Evolutionary conservation across 2,113 vertebrate genomes (phyloP).

Genomic region (Macquaria australasica): DNA sequence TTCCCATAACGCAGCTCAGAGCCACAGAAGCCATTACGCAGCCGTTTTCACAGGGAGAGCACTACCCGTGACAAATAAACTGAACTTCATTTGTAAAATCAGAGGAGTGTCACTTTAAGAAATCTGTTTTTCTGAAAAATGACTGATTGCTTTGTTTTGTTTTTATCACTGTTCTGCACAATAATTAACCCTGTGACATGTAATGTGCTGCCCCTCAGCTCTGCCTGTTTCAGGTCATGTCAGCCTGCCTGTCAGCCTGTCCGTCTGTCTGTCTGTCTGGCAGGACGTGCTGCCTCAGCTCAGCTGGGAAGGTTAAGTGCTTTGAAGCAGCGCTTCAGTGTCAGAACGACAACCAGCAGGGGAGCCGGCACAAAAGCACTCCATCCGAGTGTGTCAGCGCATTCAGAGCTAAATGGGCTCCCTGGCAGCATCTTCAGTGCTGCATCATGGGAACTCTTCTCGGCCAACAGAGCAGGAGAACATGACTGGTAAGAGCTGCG

Average conservation of each 20-base stretch:
- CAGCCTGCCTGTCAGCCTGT: background rate
- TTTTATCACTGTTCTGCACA: background rate
- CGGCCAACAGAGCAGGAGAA: conserved; percentile 19
- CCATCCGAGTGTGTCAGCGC: conserved; percentile 47
- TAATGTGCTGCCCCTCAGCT: background rate
- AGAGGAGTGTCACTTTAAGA: too few species aligned
- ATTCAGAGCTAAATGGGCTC: conserved; percentile 55
- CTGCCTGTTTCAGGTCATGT: background rate
- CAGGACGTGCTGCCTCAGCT: conserved; percentile 11
- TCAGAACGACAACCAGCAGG: conserved; percentile 35
- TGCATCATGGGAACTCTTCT: conserved; percentile 58
- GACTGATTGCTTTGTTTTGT: background rate
- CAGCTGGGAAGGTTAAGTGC: conserved; percentile 58
- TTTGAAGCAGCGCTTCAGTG: conserved; percentile 44
- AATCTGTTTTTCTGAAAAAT: background rate
- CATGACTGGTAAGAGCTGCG: conserved; percentile 25
- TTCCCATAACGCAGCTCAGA: background rate
- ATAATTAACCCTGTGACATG: background rate
- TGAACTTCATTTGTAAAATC: background rate
- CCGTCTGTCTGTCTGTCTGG: conserved; percentile 21
- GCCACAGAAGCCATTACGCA: background rate
- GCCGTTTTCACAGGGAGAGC: background rate
- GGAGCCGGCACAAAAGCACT: conserved; percentile 49
- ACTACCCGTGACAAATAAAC: background rate
- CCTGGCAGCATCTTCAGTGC: conserved; percentile 48